Evolutionary conservation across 2,888 invertebrate species (phyloP), one percentile per base, ranked within the genome.

Genomic region (Diarsia rubi): DNA sequence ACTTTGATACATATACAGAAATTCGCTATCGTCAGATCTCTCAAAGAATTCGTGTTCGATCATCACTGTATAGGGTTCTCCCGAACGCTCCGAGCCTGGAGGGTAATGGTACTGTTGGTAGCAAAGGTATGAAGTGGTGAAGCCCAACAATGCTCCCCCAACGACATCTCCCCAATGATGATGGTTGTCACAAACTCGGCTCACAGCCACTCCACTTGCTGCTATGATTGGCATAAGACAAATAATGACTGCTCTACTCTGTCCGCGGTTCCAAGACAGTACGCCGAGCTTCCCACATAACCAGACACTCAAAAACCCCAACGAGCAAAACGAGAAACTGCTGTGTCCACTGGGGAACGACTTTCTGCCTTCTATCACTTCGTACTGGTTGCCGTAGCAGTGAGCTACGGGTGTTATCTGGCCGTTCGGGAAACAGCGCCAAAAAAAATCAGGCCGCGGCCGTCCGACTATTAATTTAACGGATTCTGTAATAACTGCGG

Each of bases 281-380:
- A 97, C 97, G 75, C 97, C 97, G 63, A 98, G 91, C 90, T 98
- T 98, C 19, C 98, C 98, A 83, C 97, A 97, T 78, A 98, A 89
- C 94, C 98, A 98, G 45, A 98, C 93, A 68, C 97, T 96, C 69
- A 98, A 91, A 91, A 98, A 98, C 0, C 97, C 97, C 93, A 98
- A 97, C 70, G 98, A 97, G 70, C 98, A 97, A 94, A 98, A 98
- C 2, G 98, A 97, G 94, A 98, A 97, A 45, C 98, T 98, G 45
- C 98, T 97, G 94, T 99, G 98, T 31, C 98, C 98, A 92, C 98
- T 98, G 0, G 98, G 99, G 91, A 99, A 99, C 86, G 98, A 98
- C 92, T 98, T 98, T 78, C 98, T 97, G 16, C 98, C 98, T 81
- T 99, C 98, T 84, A 97, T 97, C 27, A 98, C 95, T 3, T 95